Percentiles rank a stretch among this genome's conserved stretches.
Evolutionary conservation across 2,113 vertebrate genomes (phyloP).

Genomic region (Natator depressus): DNA sequence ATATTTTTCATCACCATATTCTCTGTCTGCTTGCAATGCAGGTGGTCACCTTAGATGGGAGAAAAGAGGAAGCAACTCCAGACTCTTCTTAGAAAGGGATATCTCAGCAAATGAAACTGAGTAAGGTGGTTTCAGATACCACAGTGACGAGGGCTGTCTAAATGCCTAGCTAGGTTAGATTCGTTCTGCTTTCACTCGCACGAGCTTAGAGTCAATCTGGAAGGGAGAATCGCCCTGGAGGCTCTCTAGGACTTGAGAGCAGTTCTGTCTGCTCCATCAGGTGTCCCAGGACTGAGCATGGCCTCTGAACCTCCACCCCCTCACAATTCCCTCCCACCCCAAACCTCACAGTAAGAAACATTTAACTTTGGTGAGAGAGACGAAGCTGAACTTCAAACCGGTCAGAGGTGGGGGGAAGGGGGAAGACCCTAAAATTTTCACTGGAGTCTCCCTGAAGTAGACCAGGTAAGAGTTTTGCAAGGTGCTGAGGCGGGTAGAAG

Average conservation of each 20-base stretch:
- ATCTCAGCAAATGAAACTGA: neutral
- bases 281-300: neutral
- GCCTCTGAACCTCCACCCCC: neutral
- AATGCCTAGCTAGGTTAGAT: neutral
- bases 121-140: neutral
- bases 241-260: neutral
- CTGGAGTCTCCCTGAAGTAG: neutral
- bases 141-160: neutral
- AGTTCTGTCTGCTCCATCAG: neutral
- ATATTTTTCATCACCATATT: neutral
- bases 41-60: neutral
- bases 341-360: neutral
- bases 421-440: neutral
- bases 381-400: neutral
- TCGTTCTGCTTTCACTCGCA: neutral
- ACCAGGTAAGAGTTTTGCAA: neutral
- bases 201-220: neutral
- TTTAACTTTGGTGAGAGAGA: neutral
- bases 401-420: neutral
- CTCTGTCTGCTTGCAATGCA: neutral
- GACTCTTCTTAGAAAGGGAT: neutral
- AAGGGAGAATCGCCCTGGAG: neutral
- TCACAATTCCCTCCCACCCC: neutral
- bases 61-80: neutral
- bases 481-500: conserved; percentile 11